A percentile compares a stretch with the other conserved stretches of the same genome.
phyloP scores from a whole-genome alignment of 2,797 vertebrate genomes.

The Melanotaenia nigrans region DNA sequence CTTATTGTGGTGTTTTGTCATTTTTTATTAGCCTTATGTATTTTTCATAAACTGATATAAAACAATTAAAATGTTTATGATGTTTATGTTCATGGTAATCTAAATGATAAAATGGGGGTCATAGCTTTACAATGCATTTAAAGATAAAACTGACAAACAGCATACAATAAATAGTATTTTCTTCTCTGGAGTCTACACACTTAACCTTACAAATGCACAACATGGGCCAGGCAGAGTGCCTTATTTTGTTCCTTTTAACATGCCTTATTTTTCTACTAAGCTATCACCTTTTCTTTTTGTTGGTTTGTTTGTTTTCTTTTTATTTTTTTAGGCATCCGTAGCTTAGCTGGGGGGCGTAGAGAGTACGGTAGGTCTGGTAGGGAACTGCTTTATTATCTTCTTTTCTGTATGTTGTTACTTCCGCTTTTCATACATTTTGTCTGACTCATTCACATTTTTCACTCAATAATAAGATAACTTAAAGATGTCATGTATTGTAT shows the following conservation, averaged over 20 bases:
- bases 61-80: constrained; percentile 73
- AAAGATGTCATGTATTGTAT: constrained; percentile 57
- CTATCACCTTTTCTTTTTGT: constrained; percentile 75
- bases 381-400: constrained; percentile 76
- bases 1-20: constrained; percentile 78
- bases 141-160: constrained; percentile 41
- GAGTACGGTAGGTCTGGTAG: constrained; percentile 88
- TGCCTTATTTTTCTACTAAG: constrained; percentile 81
- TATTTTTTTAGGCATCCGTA: constrained; percentile 81
- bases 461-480: constrained; percentile 58
- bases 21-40: constrained; percentile 81
- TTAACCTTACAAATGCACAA: constrained; percentile 58
- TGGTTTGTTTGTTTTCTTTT: constrained; percentile 62
- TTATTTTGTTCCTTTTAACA: constrained; percentile 65
- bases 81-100: constrained; percentile 71
- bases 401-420: constrained; percentile 79
- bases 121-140: constrained; percentile 82
- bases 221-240: constrained; percentile 67
- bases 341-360: constrained; percentile 87
- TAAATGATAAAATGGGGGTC: constrained; percentile 79
- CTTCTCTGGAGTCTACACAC: constrained; percentile 44
- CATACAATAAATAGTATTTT: constrained; percentile 15
- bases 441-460: constrained; percentile 70
- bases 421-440: constrained; percentile 78
- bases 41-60: constrained; percentile 81